These are phyloP conservation scores for Periplaneta americana DNA, from an alignment of 1,140 invertebrate genomes.

Conservation along the genomic window DNA sequence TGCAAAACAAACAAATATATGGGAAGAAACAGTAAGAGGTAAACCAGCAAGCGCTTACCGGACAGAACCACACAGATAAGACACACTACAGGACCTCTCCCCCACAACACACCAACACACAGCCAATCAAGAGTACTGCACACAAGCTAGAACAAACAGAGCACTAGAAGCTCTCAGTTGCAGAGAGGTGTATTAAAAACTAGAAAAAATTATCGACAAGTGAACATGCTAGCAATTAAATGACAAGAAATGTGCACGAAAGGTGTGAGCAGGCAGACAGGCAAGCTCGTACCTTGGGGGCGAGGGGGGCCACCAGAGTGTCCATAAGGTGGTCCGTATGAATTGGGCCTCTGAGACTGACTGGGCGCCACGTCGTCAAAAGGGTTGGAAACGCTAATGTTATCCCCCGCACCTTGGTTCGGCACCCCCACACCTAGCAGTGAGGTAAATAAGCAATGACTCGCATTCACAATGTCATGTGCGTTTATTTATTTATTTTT, in stretches of 20 bases:
- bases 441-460: constrained; percentile 9
- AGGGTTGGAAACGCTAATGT: constrained; percentile 74
- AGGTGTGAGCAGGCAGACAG: neutral
- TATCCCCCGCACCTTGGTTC: constrained; percentile 48
- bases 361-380: constrained; percentile 65
- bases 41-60: constrained; percentile 6
- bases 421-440: constrained; percentile 28
- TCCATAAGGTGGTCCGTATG: constrained; percentile 18
- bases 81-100: neutral
- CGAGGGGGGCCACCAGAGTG: constrained; percentile 12
- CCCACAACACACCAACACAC: neutral
- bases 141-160: neutral
- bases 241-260: neutral
- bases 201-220: neutral
- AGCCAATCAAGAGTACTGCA: neutral
- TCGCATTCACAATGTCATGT: neutral
- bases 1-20: constrained; percentile 6
- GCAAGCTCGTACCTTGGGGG: constrained; percentile 16
- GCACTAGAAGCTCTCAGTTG: neutral
- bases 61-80: constrained; percentile 3
- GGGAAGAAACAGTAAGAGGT: constrained; percentile 6
- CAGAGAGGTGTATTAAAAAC: neutral
- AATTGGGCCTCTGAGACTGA: constrained; percentile 33
- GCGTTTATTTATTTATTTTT: neutral
- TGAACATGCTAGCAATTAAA: neutral